These are phyloP conservation scores for Bembecia ichneumoniformis DNA, from an alignment of 2,888 invertebrate species.

Conservation along the genomic window DNA sequence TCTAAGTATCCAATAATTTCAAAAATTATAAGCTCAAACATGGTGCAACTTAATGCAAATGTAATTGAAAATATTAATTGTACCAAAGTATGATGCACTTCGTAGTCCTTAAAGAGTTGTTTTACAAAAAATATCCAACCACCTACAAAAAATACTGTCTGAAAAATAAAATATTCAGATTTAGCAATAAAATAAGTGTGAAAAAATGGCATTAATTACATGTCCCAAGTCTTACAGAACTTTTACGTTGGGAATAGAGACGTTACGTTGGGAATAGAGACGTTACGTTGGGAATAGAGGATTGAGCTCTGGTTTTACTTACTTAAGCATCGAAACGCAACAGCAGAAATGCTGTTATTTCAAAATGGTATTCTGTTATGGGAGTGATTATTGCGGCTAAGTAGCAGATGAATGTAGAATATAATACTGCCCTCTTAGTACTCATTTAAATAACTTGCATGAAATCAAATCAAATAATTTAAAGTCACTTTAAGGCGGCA, in stretches of 20 bases:
- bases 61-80: constrained; percentile 97
- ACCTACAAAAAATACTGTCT: constrained; percentile 95
- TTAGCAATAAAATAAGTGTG: background rate
- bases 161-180: constrained; percentile 26
- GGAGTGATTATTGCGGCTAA: no score
- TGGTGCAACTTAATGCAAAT: constrained; percentile 96
- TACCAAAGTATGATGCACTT: constrained; percentile 94
- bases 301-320: background rate
- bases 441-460: background rate
- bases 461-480: background rate
- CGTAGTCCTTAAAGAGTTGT: constrained; percentile 96
- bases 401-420: no score
- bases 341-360: no score
- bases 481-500: no score
- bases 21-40: constrained; percentile 99
- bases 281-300: background rate
- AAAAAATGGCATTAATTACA: background rate
- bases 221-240: background rate
- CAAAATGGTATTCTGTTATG: no score
- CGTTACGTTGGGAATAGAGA: no score
- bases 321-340: no score
- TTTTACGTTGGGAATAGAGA: no score
- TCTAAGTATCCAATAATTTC: constrained; percentile 96
- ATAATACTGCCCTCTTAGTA: no score
- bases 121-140: constrained; percentile 99